Evolutionary conservation across 2,113 vertebrate species (phyloP).

Genomic region (human (Homo sapiens)): DNA sequence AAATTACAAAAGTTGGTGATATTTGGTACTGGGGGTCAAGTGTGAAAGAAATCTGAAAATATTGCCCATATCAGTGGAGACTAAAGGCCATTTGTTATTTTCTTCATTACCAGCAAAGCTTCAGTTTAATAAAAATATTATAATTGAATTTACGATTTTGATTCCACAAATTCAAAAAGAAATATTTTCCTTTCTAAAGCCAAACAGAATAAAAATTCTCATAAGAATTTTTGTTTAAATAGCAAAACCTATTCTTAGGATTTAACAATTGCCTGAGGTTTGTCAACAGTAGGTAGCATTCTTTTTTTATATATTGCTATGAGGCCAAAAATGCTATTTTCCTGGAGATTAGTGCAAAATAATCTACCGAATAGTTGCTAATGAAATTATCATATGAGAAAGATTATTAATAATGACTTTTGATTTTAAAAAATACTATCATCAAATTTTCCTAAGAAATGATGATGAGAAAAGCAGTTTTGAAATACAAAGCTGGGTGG

Average conservation of each 20-base stretch:
- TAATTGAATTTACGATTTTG: slow-evolving; percentile 39
- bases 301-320: slow-evolving; percentile 69
- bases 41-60: slow-evolving; percentile 35
- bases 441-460: neutral
- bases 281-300: slow-evolving; percentile 68
- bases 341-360: neutral
- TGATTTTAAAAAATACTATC: neutral
- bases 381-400: slow-evolving; percentile 42
- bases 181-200: slow-evolving; percentile 40
- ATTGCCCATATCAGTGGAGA: neutral
- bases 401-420: slow-evolving; percentile 19
- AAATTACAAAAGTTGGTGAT: neutral
- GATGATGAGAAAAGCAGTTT: neutral
- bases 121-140: neutral
- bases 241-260: neutral
- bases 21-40: neutral
- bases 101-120: neutral
- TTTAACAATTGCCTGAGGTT: neutral
- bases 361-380: neutral
- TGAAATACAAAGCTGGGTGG: neutral
- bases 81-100: neutral
- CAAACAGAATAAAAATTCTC: slow-evolving; percentile 46
- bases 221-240: slow-evolving; percentile 63
- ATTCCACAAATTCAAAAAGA: neutral
- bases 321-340: neutral